Base-by-base conservation (phyloP, 2,888 invertebrate species). In the Platycnemis pennipes region DNA sequence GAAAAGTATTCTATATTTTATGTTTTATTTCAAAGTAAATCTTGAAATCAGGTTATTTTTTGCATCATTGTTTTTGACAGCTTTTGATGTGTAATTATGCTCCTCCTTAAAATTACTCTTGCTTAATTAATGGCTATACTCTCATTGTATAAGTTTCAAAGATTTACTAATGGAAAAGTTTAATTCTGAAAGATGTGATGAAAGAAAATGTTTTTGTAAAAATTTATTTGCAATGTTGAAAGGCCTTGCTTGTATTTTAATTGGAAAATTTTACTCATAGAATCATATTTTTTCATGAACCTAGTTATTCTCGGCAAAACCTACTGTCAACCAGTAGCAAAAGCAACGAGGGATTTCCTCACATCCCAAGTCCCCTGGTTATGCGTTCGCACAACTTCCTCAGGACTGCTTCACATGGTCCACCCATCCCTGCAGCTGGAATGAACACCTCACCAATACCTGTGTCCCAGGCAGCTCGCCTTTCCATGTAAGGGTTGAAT, bases 231-330 rank as follows among this genome's bases (percentile, higher is more conserved):
- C 53, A 13, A 16, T 53, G 53, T 16, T 53, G 8, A 53, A 53
- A 53, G 16, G 16, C 2, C 19, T 53, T 53, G 53, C 53, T 16
- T 53, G 53, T 53, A n/a, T n/a, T n/a, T n/a, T n/a, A n/a, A n/a
- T 53, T 53, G 53, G 19, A 53, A 7, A 11, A 53, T 1, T 53
- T 53, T 63, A 37, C 16, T 77, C 31, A 77, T 11, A 37, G 11
- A 37, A 77, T 77, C 77, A 37, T 11, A 77, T 77, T 94, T 77
- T 53, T 94, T 7, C 31, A 44, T 49, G 53, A 85, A 94, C 95
- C 94, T 97, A 99, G 98, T 96, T 99, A 99, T 96, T 99, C 99
- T 69, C 98, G 99, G 94, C 99, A 99, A 97, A 99, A 99, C 96
- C 97, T 99, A 94, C 97, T 99, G 88, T 98, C 98, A 85, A 97